phyloP scores from a whole-genome alignment of 2,113 vertebrate species.

The Conger conger region DNA sequence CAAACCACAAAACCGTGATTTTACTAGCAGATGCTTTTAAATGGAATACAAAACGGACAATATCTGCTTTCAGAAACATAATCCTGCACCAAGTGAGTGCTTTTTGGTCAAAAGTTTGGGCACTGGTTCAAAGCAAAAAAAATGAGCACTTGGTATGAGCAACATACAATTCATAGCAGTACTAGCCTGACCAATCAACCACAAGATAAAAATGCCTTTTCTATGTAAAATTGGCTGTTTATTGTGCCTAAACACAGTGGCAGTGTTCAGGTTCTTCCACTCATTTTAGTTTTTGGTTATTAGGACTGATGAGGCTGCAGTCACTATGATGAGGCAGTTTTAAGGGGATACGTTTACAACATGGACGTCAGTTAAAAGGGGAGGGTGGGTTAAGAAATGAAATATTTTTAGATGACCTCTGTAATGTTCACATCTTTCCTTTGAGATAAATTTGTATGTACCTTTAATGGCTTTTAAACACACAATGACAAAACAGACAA shows the following conservation, averaged over 20 bases:
- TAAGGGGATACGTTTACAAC: background rate
- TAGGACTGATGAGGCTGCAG: background rate
- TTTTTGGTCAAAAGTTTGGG: constrained; percentile 60
- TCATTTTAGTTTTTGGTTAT: too few relatives aligned
- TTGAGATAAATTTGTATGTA: background rate
- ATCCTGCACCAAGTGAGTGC: constrained; percentile 70
- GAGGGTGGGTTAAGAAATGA: background rate
- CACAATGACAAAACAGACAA: background rate
- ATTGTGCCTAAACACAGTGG: constrained; percentile 69
- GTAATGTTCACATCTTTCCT: background rate
- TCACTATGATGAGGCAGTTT: background rate
- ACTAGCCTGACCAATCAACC: constrained; percentile 65
- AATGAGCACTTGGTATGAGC: constrained; percentile 58
- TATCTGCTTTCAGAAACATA: constrained; percentile 75
- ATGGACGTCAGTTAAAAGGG: background rate
- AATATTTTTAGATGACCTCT: background rate
- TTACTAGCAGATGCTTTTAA: constrained; percentile 79
- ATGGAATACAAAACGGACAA: constrained; percentile 82
- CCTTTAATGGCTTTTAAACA: background rate
- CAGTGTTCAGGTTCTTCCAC: constrained; percentile 26
- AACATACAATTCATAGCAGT: constrained; percentile 58
- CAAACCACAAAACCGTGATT: constrained; percentile 46
- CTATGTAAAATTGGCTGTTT: constrained; percentile 54
- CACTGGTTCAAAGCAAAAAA: constrained; percentile 65
- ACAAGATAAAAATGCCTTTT: constrained; percentile 61